Evolutionary conservation across 1,140 invertebrate genomes (phyloP).

Genomic region (Atta texana): DNA sequence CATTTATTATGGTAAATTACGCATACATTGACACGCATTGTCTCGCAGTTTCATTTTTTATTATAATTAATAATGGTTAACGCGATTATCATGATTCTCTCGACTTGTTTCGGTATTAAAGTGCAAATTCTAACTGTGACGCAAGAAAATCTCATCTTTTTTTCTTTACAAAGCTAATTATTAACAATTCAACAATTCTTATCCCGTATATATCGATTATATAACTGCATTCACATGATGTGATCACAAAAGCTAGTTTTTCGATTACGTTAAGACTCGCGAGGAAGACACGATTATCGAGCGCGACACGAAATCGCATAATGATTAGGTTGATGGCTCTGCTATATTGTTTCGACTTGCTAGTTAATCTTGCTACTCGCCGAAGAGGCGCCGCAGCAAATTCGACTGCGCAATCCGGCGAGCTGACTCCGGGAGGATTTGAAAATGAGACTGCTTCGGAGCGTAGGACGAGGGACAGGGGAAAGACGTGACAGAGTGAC

Average conservation of each 20-base stretch:
- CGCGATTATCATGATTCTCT: background rate
- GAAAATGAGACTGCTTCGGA: slow-evolving; percentile 58
- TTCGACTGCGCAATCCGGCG: slow-evolving; percentile 11
- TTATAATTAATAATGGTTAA: background rate
- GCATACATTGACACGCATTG: background rate
- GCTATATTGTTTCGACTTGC: slow-evolving; percentile 3
- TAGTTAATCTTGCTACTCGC: slow-evolving; percentile 14
- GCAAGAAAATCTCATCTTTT: background rate
- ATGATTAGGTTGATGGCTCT: slow-evolving; percentile 9
- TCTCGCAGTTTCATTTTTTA: background rate
- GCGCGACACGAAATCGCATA: slow-evolving; percentile 30
- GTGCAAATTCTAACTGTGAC: background rate
- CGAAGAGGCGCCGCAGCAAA: slow-evolving; percentile 61
- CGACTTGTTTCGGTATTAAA: background rate
- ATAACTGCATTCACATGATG: background rate
- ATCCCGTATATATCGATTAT: slow-evolving; percentile 18
- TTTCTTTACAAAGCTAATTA: background rate
- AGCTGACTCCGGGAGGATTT: slow-evolving; percentile 22
- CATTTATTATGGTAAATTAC: slow-evolving; percentile 21
- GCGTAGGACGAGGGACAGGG: slow-evolving; percentile 46
- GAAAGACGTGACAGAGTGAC: slow-evolving; percentile 60
- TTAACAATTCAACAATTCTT: background rate
- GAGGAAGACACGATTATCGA: background rate
- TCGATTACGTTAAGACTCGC: slow-evolving; percentile 4
- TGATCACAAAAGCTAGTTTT: background rate